Evolutionary conservation across 2,797 vertebrate species (phyloP).

Genomic region (Liasis olivaceus): DNA sequence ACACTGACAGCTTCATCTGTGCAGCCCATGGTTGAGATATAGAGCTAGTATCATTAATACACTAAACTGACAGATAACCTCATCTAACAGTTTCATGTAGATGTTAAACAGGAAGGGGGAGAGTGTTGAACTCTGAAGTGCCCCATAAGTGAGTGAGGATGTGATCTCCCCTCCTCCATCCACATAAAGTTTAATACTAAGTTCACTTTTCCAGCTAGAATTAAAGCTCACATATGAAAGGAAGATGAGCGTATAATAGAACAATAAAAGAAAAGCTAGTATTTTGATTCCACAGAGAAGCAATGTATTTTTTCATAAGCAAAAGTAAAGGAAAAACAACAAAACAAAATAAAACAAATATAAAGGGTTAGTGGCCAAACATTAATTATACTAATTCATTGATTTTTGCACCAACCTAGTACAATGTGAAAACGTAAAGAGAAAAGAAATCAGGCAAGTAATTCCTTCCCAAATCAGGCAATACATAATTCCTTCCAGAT

Average conservation of each 20-base stretch:
- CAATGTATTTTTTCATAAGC: not conserved
- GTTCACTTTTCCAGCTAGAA: not conserved
- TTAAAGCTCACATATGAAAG: not conserved
- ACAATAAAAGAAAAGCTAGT: not conserved
- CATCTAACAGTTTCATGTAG: not conserved
- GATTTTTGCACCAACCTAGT: not conserved
- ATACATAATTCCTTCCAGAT: not conserved
- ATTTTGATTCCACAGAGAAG: not conserved
- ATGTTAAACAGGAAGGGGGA: not conserved
- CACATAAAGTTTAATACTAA: not conserved
- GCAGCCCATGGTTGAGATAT: not conserved
- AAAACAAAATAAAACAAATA: not conserved
- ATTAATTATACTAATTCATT: not conserved
- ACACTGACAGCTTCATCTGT: not conserved
- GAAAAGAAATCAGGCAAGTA: not conserved
- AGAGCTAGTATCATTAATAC: not conserved
- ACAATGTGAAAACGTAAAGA: not conserved
- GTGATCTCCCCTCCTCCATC: not conserved
- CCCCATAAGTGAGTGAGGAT: not conserved
- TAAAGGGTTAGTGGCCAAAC: not conserved
- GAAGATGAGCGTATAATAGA: not conserved
- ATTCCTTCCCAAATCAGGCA: slow-evolving; percentile 19
- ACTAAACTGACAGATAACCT: not conserved
- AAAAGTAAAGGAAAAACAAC: not conserved
- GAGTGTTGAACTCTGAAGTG: not conserved